These are phyloP conservation scores for Zaprionus tsacasi DNA, from an alignment of 1,140 invertebrate genomes.

Conservation along the genomic window DNA sequence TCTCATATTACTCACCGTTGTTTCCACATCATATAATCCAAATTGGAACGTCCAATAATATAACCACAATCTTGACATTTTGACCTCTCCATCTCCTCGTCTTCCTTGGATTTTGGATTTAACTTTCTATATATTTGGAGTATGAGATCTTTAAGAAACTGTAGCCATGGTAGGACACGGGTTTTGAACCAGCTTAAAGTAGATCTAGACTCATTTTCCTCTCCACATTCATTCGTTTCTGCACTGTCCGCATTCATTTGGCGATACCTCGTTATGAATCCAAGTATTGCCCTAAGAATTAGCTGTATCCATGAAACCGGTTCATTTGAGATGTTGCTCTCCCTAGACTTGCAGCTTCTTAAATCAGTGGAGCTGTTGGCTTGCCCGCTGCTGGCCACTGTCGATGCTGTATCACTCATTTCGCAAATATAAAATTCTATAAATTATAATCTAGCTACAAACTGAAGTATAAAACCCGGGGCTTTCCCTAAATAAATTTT, in stretches of 20 bases:
- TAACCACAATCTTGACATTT: slow-evolving; percentile 25
- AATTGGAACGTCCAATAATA: slow-evolving; percentile 23
- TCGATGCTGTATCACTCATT: not conserved
- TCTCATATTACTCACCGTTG: slow-evolving; percentile 15
- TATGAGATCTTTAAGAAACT: not conserved
- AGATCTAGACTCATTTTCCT: not conserved
- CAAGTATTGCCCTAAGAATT: not conserved
- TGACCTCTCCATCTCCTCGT: not conserved
- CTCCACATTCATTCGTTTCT: not conserved
- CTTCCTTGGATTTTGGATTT: not conserved
- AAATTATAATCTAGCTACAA: not conserved
- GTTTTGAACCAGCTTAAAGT: not conserved
- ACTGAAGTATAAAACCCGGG: not conserved
- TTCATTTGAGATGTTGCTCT: not conserved
- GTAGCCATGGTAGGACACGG: not conserved
- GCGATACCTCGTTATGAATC: not conserved
- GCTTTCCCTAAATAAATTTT: not conserved
- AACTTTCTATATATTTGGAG: slow-evolving; percentile 1
- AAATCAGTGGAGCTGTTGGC: not conserved
- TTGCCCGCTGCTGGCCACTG: not conserved
- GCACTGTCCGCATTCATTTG: not conserved
- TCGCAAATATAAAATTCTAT: not conserved
- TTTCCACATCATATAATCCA: not conserved
- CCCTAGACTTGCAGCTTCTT: not conserved
- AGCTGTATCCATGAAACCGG: not conserved